Evolutionary conservation across 2,888 invertebrate genomes (phyloP).

Genomic region (Alloplasta piceator): DNA sequence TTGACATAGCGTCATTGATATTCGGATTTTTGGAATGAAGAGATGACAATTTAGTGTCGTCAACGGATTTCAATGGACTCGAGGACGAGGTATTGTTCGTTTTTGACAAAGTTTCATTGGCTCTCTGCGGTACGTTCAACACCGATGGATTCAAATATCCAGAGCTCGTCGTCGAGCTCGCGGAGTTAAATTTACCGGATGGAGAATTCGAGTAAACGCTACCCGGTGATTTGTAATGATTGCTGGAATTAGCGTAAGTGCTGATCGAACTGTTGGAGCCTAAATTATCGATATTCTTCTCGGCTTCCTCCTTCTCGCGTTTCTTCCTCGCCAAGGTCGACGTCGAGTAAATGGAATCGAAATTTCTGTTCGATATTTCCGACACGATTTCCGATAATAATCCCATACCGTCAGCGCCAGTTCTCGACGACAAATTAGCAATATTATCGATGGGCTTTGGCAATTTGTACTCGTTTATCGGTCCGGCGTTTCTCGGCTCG

Average conservation of each 20-base stretch:
- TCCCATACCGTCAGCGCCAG: constrained; percentile 88
- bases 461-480: constrained; percentile 81
- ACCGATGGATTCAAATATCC: constrained; percentile 90
- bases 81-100: neutral
- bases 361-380: constrained; percentile 93
- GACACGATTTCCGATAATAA: constrained; percentile 93
- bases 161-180: constrained; percentile 88
- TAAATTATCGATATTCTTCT: constrained; percentile 73
- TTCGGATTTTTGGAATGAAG: constrained; percentile 71
- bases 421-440: constrained; percentile 74
- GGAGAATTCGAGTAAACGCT: constrained; percentile 86
- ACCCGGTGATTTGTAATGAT: constrained; percentile 85
- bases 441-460: constrained; percentile 85
- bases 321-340: constrained; percentile 88
- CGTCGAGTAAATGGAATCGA: constrained; percentile 94
- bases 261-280: constrained; percentile 81
- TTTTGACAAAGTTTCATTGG: constrained; percentile 72
- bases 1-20: constrained; percentile 74
- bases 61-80: constrained; percentile 11
- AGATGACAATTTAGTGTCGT: constrained; percentile 67
- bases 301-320: constrained; percentile 81
- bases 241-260: constrained; percentile 86
- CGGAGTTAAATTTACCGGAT: constrained; percentile 85
- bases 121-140: constrained; percentile 86
- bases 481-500: constrained; percentile 75